Percentiles rank a stretch among this genome's conserved stretches.
These are phyloP conservation scores for Aptenodytes forsteri DNA, from an alignment of 2,113 vertebrate genomes.

Conservation along the genomic window DNA sequence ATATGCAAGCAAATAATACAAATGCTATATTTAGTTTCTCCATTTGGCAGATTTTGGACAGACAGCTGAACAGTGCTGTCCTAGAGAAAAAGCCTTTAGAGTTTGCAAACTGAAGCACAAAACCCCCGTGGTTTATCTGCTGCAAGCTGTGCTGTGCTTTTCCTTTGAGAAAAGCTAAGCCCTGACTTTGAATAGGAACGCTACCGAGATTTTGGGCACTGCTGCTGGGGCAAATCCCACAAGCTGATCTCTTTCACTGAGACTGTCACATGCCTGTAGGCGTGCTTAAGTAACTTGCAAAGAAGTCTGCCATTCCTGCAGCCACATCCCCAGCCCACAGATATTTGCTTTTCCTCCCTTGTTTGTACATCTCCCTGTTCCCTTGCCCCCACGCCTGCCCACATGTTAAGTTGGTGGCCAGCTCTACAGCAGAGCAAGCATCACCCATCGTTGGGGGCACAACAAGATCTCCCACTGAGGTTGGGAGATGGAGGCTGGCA, in stretches of 20 bases:
- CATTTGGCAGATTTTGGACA: background rate
- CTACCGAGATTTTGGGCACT: background rate
- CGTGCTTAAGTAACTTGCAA: rapidly evolving
- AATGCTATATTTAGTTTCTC: background rate
- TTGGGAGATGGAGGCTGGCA: rapidly evolving
- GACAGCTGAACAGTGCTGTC: background rate
- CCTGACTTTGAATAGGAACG: background rate
- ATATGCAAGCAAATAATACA: background rate
- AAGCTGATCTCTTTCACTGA: background rate
- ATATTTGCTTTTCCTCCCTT: background rate
- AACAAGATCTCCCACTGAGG: background rate
- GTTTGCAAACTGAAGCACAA: background rate
- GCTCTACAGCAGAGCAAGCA: background rate
- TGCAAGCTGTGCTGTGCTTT: background rate
- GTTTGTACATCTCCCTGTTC: background rate
- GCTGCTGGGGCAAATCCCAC: background rate
- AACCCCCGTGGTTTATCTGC: background rate
- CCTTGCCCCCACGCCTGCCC: background rate
- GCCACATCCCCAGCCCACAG: background rate
- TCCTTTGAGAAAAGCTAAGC: background rate
- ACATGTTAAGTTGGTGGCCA: rapidly evolving
- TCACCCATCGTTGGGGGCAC: rapidly evolving
- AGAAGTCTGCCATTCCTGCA: background rate
- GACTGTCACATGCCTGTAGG: background rate
- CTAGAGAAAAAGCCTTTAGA: background rate